Conservation (phyloP, 2,888 invertebrate species). For the Drosophila kokeensis region DNA sequence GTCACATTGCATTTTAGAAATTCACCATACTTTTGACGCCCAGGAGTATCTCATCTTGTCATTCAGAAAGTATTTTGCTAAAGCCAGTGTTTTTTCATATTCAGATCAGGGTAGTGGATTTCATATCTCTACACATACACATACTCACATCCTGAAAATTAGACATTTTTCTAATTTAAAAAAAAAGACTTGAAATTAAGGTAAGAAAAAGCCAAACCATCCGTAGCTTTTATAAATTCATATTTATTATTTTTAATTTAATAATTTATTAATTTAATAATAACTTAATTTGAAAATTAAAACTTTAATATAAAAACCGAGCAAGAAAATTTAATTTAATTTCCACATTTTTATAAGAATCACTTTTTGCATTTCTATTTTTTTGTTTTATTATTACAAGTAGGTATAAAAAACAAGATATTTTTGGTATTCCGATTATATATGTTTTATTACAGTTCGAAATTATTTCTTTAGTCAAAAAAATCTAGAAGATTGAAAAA, state of each 20-base stretch:
- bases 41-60: no score
- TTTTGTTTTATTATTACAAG: neutral
- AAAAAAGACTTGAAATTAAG: neutral
- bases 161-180: no score
- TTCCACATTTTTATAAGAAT: neutral
- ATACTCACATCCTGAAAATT: no score
- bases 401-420: neutral
- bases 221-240: neutral
- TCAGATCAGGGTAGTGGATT: neutral
- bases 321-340: neutral
- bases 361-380: neutral
- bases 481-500: slow-evolving; percentile 88
- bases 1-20: neutral
- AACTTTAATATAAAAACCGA: neutral
- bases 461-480: slow-evolving; percentile 84
- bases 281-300: neutral
- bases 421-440: neutral
- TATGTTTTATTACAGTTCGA: neutral
- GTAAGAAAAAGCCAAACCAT: neutral
- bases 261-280: neutral
- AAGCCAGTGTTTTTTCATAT: neutral
- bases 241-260: no score
- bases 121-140: neutral
- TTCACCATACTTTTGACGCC: no score
- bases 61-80: no score